These are phyloP conservation scores for Herminia tarsipennalis DNA, from an alignment of 2,888 invertebrate genomes.

Conservation along the genomic window DNA sequence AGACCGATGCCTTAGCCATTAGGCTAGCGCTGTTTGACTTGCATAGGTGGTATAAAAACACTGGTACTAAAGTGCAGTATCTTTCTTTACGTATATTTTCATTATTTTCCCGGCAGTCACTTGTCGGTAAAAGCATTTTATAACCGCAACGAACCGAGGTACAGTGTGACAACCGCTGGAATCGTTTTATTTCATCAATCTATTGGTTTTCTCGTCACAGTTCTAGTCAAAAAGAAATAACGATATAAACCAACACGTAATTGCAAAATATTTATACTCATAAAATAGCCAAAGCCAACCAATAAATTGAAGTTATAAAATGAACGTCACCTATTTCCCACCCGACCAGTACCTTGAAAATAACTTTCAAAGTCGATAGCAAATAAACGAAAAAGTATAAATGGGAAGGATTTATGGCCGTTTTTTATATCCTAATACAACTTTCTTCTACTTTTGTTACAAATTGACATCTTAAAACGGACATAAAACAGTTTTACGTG, in stretches of 20 bases:
- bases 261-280: conserved; percentile 6
- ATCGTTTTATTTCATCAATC: too few relatives aligned
- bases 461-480: conserved; percentile 62
- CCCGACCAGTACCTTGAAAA: conserved; percentile 47
- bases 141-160: too few relatives aligned
- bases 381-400: conserved; percentile 62
- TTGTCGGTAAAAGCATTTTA: too few relatives aligned
- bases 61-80: too few relatives aligned
- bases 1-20: too few relatives aligned
- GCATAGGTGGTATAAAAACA: too few relatives aligned
- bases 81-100: too few relatives aligned
- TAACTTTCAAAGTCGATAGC: conserved; percentile 55
- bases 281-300: conserved; percentile 7
- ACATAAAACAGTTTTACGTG: conserved; percentile 44
- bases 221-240: background rate
- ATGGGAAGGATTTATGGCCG: conserved; percentile 58
- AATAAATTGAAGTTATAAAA: conserved; percentile 36
- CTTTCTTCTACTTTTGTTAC: conserved; percentile 59
- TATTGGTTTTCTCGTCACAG: background rate
- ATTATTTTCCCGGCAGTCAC: too few relatives aligned
- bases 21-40: too few relatives aligned
- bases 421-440: conserved; percentile 63
- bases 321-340: conserved; percentile 33
- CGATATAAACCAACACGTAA: background rate
- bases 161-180: too few relatives aligned